Base-by-base conservation (phyloP, 2,797 vertebrate genomes). In the Falco peregrinus region DNA sequence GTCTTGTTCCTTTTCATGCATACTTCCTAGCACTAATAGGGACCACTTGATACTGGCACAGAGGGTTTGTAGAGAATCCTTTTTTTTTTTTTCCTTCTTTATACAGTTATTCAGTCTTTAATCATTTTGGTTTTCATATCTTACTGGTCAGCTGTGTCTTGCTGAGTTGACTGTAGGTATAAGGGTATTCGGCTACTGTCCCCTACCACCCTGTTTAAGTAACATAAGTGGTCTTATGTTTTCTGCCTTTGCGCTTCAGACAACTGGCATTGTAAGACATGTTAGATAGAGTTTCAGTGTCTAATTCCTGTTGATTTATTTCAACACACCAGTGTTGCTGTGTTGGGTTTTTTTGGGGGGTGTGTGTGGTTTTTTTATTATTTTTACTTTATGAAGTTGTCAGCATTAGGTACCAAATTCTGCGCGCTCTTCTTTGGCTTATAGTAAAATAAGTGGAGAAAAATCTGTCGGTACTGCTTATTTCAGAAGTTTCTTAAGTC, bases 1-100 rank as follows among this genome's bases (percentile, higher is more conserved):
- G 26, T 51, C 64, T n/a, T 93, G 89, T 95, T 97, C 54, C 95
- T 94, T 97, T 97, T 95, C 96, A 90, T 95, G 85, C 87, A 31
- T 63, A 19, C 92, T 92, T 94, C 88, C 77, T 83, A 87, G 61
- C 56, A 16, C 47, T 90, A 74, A 79, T 56, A 45, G 85, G 53
- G 69, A 53, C 85, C 29, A 43, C 71, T 93, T 95, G 83, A 76
- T 88, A 73, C 16, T 12, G 41, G 67, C 57, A 54, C 31, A 65
- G 29, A 56, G 60, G 48, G 43, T 61, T 94, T 76, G 16, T 69
- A 84, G 26, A 54, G 37, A 69, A 41, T 61, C 0, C 57, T 75
- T 61, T 37, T 37, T 37, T 37, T 37, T 35, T 64, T n/a, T 39
- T 9, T 21, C 31, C n/a, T 47, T 70, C 54, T 61, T 95, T 88